These are phyloP conservation scores for Metalampra italica DNA, from an alignment of 2,888 invertebrate genomes.

Conservation along the genomic window DNA sequence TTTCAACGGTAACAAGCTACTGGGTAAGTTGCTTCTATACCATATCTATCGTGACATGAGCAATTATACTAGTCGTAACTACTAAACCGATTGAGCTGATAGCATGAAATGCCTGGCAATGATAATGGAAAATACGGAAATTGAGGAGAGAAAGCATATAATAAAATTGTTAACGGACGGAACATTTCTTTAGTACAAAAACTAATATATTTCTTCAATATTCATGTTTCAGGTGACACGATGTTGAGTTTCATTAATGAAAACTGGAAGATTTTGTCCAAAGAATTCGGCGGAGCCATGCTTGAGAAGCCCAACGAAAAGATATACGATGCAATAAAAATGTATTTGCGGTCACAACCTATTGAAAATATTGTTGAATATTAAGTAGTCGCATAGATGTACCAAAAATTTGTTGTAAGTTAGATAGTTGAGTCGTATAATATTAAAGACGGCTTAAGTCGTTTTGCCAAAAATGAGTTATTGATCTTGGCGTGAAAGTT, in stretches of 20 bases:
- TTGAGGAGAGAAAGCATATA: too few relatives aligned
- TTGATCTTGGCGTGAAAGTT: too few relatives aligned
- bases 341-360: constrained; percentile 34
- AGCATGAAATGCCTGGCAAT: too few relatives aligned
- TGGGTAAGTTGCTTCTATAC: constrained; percentile 43
- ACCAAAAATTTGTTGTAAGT: background rate
- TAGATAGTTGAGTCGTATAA: too few relatives aligned
- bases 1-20: constrained; percentile 55
- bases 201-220: constrained; percentile 2
- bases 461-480: too few relatives aligned
- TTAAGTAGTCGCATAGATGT: background rate
- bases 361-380: constrained; percentile 33
- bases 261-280: constrained; percentile 43
- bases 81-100: too few relatives aligned
- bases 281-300: constrained; percentile 44
- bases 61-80: too few relatives aligned
- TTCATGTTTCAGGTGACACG: constrained; percentile 40
- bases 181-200: background rate
- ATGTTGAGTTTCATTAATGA: constrained; percentile 52
- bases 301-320: constrained; percentile 35
- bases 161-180: too few relatives aligned
- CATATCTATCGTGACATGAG: background rate
- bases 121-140: too few relatives aligned
- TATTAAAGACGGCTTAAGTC: too few relatives aligned
- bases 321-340: constrained; percentile 32